phyloP scores from a whole-genome alignment of 2,797 vertebrate genomes.

The Cryptoblepharus egeriae region DNA sequence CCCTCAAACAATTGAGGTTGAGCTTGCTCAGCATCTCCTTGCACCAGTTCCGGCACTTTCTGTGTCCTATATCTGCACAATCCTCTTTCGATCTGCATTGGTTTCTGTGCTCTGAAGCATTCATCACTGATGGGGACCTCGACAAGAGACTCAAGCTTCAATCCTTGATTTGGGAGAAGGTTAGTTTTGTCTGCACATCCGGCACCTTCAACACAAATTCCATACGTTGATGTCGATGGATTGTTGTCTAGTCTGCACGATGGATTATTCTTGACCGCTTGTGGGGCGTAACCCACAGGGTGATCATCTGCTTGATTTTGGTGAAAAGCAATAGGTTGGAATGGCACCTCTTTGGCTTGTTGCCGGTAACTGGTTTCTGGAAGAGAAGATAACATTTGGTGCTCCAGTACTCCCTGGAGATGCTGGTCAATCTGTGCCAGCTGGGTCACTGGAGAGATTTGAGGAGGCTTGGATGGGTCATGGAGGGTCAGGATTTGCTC shows the following conservation, averaged over 20 bases:
- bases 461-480: conserved; percentile 36
- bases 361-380: conserved; percentile 44
- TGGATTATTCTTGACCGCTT: accelerated
- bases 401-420: background rate
- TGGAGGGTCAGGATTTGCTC: conserved; percentile 63
- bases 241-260: accelerated
- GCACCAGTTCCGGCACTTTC: accelerated
- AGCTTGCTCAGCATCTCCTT: background rate
- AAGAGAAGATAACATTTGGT: accelerated
- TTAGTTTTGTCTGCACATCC: accelerated
- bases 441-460: conserved; percentile 37
- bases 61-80: background rate
- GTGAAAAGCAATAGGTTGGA: accelerated
- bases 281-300: background rate
- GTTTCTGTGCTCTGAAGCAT: conserved; percentile 47
- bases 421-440: conserved; percentile 31
- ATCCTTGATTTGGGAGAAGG: accelerated
- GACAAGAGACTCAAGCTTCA: background rate
- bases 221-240: conserved; percentile 60
- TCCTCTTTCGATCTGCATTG: background rate
- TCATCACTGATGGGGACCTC: accelerated
- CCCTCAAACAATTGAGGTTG: conserved; percentile 22
- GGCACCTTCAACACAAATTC: conserved; percentile 45
- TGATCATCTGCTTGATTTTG: accelerated
- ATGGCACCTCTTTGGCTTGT: accelerated